Conservation (phyloP, 37 sponge, comb jelly and placozoan genomes). For the Haliclona indistincta region DNA sequence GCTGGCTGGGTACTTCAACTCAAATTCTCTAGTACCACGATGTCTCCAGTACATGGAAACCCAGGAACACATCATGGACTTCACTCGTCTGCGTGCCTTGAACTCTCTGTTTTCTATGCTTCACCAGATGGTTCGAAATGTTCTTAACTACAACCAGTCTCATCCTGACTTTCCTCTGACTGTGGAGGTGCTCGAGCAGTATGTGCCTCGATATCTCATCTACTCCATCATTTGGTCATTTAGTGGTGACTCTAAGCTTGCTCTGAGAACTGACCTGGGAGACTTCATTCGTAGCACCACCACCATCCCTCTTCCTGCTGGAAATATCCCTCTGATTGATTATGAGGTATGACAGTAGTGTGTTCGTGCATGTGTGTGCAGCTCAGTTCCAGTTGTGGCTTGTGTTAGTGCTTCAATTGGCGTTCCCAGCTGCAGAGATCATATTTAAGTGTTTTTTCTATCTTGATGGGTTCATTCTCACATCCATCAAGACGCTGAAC, state of each 20-base stretch:
- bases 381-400: neutral
- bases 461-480: too few species aligned
- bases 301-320: constrained; percentile 93
- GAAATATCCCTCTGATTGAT: constrained; percentile 79
- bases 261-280: constrained; percentile 78
- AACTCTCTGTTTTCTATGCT: constrained; percentile 95
- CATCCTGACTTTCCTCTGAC: constrained; percentile 97
- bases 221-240: constrained; percentile 91
- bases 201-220: constrained; percentile 84
- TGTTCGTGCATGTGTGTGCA: neutral
- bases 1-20: constrained; percentile 71
- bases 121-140: constrained; percentile 81
- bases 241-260: constrained; percentile 88
- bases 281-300: constrained; percentile 88
- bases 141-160: constrained; percentile 88
- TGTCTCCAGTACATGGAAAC: constrained; percentile 73
- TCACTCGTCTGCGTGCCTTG: constrained; percentile 89
- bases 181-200: constrained; percentile 84
- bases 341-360: constrained; percentile 80
- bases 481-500: too few species aligned
- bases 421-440: too few species aligned
- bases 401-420: neutral
- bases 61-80: constrained; percentile 97
- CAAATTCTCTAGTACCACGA: constrained; percentile 81
- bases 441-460: too few species aligned